Conservation (phyloP, 2,113 vertebrate species). For the Hiodon alosoides region DNA sequence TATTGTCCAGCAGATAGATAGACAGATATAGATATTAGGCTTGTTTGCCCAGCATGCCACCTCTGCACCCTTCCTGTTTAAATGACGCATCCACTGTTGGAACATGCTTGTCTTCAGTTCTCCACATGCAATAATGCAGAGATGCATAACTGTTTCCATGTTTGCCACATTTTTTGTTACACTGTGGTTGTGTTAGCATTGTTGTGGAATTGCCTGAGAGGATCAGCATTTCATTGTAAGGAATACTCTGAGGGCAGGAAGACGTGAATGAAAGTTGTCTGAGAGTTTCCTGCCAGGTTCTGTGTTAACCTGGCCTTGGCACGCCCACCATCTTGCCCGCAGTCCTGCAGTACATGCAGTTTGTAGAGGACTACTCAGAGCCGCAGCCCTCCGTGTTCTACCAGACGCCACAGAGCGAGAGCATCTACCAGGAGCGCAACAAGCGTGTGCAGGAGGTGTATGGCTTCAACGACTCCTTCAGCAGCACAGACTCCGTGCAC, state of each 20-base stretch:
- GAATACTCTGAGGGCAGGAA: constrained; percentile 26
- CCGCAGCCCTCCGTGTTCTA: constrained; percentile 94
- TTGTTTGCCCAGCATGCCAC: not conserved
- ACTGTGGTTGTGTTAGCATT: too few relatives aligned
- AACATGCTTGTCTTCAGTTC: too few relatives aligned
- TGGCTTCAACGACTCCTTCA: constrained; percentile 84
- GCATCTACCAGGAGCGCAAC: constrained; percentile 95
- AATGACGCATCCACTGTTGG: not conserved
- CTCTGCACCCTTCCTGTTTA: not conserved
- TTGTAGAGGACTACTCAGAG: constrained; percentile 96
- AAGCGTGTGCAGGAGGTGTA: constrained; percentile 91
- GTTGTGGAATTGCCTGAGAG: too few relatives aligned
- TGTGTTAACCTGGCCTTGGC: not conserved
- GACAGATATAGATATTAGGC: not conserved
- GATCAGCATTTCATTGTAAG: too few relatives aligned
- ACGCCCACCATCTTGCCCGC: constrained; percentile 16
- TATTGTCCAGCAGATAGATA: constrained; percentile 18
- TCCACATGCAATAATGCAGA: too few relatives aligned
- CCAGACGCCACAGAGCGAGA: constrained; percentile 91
- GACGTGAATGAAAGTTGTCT: too few relatives aligned
- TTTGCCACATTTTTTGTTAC: too few relatives aligned
- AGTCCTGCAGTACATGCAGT: constrained; percentile 98
- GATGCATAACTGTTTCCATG: too few relatives aligned
- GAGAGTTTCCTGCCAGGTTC: constrained; percentile 40
- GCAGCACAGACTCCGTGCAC: constrained; percentile 63